Percentiles rank a stretch among this genome's conserved stretches.
Conservation (phyloP, 1,140 invertebrate species). For the Spodoptera frugiperda region DNA sequence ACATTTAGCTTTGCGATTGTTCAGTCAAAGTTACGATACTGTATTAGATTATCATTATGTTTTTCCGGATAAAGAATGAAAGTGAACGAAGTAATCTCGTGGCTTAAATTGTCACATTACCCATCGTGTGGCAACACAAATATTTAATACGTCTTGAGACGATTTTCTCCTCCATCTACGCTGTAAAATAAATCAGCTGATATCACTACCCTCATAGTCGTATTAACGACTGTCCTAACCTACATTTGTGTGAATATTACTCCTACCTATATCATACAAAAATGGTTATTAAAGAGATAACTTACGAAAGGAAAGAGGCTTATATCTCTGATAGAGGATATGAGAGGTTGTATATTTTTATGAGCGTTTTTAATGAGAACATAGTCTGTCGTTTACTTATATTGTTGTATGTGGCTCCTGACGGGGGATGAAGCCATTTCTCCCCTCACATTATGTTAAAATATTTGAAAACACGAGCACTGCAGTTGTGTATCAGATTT, state of each 20-base stretch:
- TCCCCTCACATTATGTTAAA: neutral
- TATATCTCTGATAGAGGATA: constrained; percentile 41
- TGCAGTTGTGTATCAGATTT: no score
- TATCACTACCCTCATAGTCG: constrained; percentile 31
- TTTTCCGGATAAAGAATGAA: no score
- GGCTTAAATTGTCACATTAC: no score
- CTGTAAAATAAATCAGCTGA: constrained; percentile 39
- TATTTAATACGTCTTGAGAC: neutral
- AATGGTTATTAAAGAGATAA: constrained; percentile 42
- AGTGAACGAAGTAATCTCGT: neutral
- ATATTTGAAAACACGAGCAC: no score
- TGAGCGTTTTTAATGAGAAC: constrained; percentile 35
- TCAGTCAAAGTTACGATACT: no score
- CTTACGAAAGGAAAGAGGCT: constrained; percentile 31
- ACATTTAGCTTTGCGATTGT: no score
- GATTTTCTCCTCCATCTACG: constrained; percentile 2
- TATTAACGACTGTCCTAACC: constrained; percentile 37
- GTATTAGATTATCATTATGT: no score
- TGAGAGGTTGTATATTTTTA: constrained; percentile 36
- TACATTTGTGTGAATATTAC: constrained; percentile 40
- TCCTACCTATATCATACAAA: constrained; percentile 40
- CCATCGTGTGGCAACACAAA: constrained; percentile 19
- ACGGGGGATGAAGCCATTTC: neutral
- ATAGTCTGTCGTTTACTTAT: constrained; percentile 28
- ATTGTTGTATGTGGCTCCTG: constrained; percentile 9